A percentile compares a stretch with the other conserved stretches of the same genome.
These are phyloP conservation scores for Antedon mediterranea DNA, from an alignment of 53 echinoderm and acorn worm genomes.

Conservation along the genomic window DNA sequence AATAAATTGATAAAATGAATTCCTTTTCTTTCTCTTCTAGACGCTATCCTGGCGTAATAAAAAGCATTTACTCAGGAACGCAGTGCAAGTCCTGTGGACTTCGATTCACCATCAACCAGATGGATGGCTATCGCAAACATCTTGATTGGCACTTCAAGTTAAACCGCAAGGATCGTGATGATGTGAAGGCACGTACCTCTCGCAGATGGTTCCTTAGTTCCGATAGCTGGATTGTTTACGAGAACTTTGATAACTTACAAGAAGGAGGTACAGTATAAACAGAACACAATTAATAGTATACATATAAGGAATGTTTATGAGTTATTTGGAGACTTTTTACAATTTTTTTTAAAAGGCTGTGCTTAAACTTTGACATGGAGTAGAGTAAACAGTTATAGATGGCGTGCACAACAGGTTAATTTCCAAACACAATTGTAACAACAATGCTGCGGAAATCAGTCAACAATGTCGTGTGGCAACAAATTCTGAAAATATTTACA, in stretches of 20 bases:
- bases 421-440: too few relatives aligned
- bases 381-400: background rate
- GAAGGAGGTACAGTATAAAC: conserved; percentile 75
- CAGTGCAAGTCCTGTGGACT: conserved; percentile 92
- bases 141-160: conserved; percentile 98
- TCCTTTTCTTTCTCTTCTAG: conserved; percentile 7
- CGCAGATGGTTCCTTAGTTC: conserved; percentile 81
- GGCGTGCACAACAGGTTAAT: too few relatives aligned
- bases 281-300: too few relatives aligned
- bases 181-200: conserved; percentile 56
- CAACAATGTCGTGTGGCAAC: too few relatives aligned
- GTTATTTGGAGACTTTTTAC: too few relatives aligned
- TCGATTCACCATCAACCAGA: conserved; percentile 71
- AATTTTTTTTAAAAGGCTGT: background rate
- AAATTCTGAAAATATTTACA: too few relatives aligned
- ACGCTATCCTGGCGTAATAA: conserved; percentile 65
- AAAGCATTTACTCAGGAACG: conserved; percentile 66
- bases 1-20: too few relatives aligned
- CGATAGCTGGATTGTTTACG: conserved; percentile 83
- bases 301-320: too few relatives aligned
- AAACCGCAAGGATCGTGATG: conserved; percentile 74
- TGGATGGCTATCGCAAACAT: conserved; percentile 91
- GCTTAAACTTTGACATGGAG: background rate
- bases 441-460: too few relatives aligned
- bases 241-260: conserved; percentile 71